Evolutionary conservation across 2,888 invertebrate genomes (phyloP).

Genomic region (Mylabris sibirica): DNA sequence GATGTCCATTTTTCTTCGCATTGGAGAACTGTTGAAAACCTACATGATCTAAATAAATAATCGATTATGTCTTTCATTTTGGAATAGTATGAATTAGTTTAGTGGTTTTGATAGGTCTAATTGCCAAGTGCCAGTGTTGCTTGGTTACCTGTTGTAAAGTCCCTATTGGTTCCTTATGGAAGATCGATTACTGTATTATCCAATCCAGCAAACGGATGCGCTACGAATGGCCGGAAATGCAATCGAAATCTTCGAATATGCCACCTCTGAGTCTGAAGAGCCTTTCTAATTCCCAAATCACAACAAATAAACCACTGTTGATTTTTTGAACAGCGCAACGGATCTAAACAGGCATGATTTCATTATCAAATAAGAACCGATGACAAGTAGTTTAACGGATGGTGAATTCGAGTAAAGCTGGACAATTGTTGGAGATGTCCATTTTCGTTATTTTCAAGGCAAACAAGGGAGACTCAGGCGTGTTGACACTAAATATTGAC

Average conservation of each 20-base stretch:
- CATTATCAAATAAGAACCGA: background rate
- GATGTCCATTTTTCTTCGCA: background rate
- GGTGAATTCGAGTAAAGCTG: background rate
- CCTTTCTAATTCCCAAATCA: background rate
- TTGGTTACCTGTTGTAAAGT: constrained; percentile 41
- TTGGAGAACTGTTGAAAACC: background rate
- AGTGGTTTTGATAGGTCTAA: constrained; percentile 26
- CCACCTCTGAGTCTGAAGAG: background rate
- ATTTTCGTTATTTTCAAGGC: constrained; percentile 13
- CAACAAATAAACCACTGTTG: background rate
- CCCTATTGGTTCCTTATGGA: constrained; percentile 36
- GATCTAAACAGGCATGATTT: background rate
- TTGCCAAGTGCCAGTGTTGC: constrained; percentile 41
- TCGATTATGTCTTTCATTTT: background rate
- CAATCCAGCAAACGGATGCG: constrained; percentile 44
- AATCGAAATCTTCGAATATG: constrained; percentile 34
- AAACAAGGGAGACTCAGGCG: constrained; percentile 24
- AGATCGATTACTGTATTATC: constrained; percentile 43
- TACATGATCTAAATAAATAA: background rate
- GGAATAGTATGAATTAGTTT: constrained; percentile 7
- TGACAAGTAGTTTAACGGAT: background rate
- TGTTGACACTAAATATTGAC: constrained; percentile 41
- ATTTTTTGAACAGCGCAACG: background rate
- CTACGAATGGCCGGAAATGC: constrained; percentile 51
- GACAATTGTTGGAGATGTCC: constrained; percentile 11